Conservation (phyloP, 2,888 invertebrate genomes). For the Clanis bilineata region DNA sequence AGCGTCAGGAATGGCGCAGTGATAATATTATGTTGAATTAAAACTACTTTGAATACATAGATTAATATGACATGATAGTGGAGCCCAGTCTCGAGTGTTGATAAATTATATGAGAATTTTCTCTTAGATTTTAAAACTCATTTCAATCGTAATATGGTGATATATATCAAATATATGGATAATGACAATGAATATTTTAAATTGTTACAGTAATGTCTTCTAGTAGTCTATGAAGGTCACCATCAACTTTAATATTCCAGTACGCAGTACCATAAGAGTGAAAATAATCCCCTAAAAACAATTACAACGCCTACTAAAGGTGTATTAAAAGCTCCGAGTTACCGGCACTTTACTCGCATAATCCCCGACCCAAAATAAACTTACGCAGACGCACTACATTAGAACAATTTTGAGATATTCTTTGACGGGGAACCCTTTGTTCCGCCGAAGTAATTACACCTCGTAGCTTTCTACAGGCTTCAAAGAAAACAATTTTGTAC, state of each 20-base stretch:
- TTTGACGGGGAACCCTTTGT: slow-evolving; percentile 18
- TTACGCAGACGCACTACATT: slow-evolving; percentile 14
- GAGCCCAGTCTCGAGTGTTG: no score
- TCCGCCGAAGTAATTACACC: slow-evolving; percentile 16
- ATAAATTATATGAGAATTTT: no score
- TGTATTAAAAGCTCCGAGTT: background rate
- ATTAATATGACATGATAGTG: no score
- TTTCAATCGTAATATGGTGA: no score
- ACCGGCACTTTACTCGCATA: background rate
- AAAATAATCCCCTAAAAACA: background rate
- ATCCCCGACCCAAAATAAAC: slow-evolving; percentile 11
- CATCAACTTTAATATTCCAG: background rate
- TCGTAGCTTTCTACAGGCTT: slow-evolving; percentile 8
- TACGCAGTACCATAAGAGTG: background rate
- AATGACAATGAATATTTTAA: no score
- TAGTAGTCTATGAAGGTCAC: no score
- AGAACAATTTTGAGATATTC: slow-evolving; percentile 16
- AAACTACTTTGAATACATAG: no score
- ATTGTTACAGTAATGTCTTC: no score
- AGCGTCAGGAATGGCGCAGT: no score
- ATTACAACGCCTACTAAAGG: background rate
- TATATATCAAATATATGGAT: no score
- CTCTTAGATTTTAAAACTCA: no score
- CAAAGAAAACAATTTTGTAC: slow-evolving; percentile 18
- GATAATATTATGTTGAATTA: no score